Evolutionary conservation across 2,888 invertebrate species (phyloP).

Genomic region (Drosophila niveifrons): DNA sequence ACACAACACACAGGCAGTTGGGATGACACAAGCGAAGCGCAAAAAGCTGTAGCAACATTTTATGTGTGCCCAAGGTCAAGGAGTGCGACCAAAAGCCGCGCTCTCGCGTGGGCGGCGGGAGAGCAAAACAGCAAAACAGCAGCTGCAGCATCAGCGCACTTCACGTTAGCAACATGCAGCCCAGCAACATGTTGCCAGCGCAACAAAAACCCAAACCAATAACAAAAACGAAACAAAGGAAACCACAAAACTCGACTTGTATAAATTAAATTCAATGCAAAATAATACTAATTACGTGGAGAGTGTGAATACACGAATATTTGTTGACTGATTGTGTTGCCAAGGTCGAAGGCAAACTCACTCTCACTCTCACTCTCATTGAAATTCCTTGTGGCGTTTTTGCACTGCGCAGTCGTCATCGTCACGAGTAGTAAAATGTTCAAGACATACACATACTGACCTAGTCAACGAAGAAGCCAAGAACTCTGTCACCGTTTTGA

Average conservation of each 20-base stretch:
- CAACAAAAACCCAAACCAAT: neutral
- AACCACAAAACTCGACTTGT: slow-evolving; percentile 2
- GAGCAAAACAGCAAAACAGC: slow-evolving; percentile 23
- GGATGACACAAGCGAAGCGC: slow-evolving; percentile 26
- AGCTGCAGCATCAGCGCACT: slow-evolving; percentile 45
- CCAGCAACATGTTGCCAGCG: slow-evolving; percentile 12
- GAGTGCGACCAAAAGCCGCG: slow-evolving; percentile 56
- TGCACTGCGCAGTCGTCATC: slow-evolving; percentile 62
- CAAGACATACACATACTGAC: slow-evolving; percentile 70
- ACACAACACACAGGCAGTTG: neutral
- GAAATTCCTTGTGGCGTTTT: neutral
- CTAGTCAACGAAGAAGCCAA: slow-evolving; percentile 69
- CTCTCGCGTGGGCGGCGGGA: slow-evolving; percentile 55
- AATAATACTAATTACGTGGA: slow-evolving; percentile 6
- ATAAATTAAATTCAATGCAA: slow-evolving; percentile 4
- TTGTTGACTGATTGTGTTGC: slow-evolving; percentile 27
- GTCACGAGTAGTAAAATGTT: slow-evolving; percentile 6
- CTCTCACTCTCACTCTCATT: slow-evolving; percentile 1
- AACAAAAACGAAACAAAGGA: neutral
- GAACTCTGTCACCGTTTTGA: slow-evolving; percentile 35
- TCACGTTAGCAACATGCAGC: slow-evolving; percentile 38
- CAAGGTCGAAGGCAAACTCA: neutral
- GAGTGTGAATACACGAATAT: neutral
- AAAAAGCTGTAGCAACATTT: slow-evolving; percentile 57
- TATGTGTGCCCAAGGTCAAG: slow-evolving; percentile 75